Base-by-base conservation (phyloP, 2,888 invertebrate genomes). In the Fabriciana adippe region DNA sequence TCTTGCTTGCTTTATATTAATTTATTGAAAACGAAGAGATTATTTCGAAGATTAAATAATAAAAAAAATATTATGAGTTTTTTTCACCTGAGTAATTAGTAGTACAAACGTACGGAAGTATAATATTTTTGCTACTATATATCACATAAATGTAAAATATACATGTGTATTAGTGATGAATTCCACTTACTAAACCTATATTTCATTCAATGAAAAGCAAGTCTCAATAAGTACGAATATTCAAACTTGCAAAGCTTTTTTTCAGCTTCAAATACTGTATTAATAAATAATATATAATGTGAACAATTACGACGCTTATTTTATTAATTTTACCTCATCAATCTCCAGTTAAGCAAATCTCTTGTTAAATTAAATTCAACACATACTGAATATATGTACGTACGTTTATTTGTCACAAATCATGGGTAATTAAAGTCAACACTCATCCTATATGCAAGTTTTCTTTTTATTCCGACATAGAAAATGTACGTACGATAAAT, bases 11-110 rank as follows among this genome's bases (percentile, higher is more conserved):
- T 67, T 67, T 69, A 57, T 69, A 63, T 67, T 67, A 67, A 67
- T 69, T 66, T 71, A 68, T 69, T 65, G 16, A 56, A 65, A 60
- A 67, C 56, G 66, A 72, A 63, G 71, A 72, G 69, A 71, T 69
- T 67, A 67, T 64, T 67, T 21, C 47, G 55, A 56, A 59, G 47
- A 71, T 64, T 71, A 71, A 71, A 71, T 67, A 55, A 65, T 69
- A 55, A 60, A 55, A 26, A 26, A 13, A 59, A 21, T 67, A 60
- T 41, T 5, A 31, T 50, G 51, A 41, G 35, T 68, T 64, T 68
- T 64, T 55, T 60, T 64, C 61, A 11, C 21, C 35, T 41, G 8
- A 41, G 16, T 16, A 2, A 55, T 55, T 6, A 21, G 11, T 55
- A 55, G 8, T 21, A 13, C 5, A 15, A 15, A 21, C 18, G 8